Evolutionary conservation across 2,797 vertebrate species (phyloP).

Genomic region (Lagorchestes hirsutus): DNA sequence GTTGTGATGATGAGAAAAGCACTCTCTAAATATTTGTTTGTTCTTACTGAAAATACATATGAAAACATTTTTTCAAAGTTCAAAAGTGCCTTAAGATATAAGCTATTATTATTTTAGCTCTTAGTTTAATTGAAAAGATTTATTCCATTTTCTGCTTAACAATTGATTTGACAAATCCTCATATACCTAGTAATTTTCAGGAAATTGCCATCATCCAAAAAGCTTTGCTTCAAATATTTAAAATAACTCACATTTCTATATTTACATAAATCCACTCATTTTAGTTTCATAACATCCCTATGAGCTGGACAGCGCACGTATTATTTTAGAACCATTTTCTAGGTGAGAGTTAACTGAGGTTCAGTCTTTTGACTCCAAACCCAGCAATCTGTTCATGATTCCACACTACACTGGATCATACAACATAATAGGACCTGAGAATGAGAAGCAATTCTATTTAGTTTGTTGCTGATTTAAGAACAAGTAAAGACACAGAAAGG

Average conservation of each 20-base stretch:
- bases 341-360: not conserved
- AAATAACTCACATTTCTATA: constrained; percentile 17
- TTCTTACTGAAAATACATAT: not conserved
- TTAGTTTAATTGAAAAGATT: constrained; percentile 75
- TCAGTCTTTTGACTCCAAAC: not conserved
- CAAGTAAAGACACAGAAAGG: constrained; percentile 32
- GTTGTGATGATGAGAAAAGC: constrained; percentile 6
- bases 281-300: not conserved
- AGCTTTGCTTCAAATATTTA: constrained; percentile 45
- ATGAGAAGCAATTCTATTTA: not conserved
- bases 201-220: constrained; percentile 53
- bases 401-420: not conserved
- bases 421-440: not conserved
- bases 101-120: constrained; percentile 68
- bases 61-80: constrained; percentile 39
- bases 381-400: not conserved
- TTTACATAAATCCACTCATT: not conserved
- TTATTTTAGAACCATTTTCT: not conserved
- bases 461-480: constrained; percentile 47
- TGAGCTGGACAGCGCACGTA: not conserved
- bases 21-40: constrained; percentile 17
- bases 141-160: constrained; percentile 68
- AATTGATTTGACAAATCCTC: not conserved
- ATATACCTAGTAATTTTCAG: constrained; percentile 37
- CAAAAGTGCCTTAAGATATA: constrained; percentile 18